These are phyloP conservation scores for Psammodynastes pulverulentus DNA, from an alignment of 2,113 vertebrate genomes.

Conservation along the genomic window DNA sequence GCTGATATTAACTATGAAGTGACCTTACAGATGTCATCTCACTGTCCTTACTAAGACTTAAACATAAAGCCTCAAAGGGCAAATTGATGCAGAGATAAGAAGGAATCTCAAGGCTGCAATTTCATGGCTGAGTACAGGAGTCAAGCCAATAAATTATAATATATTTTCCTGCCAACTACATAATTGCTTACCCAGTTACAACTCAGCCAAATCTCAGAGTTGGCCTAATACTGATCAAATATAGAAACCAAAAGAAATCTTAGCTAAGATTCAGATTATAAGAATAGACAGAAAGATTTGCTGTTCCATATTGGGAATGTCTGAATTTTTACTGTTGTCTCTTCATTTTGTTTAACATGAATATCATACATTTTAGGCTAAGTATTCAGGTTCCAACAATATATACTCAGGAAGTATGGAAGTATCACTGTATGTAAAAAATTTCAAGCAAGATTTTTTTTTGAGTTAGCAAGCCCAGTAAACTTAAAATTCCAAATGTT, in stretches of 20 bases:
- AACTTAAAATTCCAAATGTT: background rate
- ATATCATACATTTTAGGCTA: background rate
- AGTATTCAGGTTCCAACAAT: background rate
- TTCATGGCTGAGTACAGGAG: background rate
- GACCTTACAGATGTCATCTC: background rate
- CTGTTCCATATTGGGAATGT: background rate
- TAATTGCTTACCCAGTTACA: background rate
- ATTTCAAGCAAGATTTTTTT: background rate
- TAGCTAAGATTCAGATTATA: background rate
- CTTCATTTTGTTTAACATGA: background rate
- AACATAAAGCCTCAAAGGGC: background rate
- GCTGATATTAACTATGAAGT: background rate
- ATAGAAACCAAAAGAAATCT: background rate
- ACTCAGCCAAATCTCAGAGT: background rate
- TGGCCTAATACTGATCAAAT: background rate
- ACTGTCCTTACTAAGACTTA: background rate
- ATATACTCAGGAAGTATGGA: background rate
- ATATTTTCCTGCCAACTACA: background rate
- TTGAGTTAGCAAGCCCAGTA: background rate
- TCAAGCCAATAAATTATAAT: background rate
- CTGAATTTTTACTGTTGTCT: background rate
- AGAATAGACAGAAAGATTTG: background rate
- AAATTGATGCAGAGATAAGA: background rate
- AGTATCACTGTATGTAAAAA: background rate
- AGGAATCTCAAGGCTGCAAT: background rate